Percentiles rank a stretch among this genome's conserved stretches.
Conservation (phyloP, 2,888 invertebrate genomes). For the Prionchulus punctatus region DNA sequence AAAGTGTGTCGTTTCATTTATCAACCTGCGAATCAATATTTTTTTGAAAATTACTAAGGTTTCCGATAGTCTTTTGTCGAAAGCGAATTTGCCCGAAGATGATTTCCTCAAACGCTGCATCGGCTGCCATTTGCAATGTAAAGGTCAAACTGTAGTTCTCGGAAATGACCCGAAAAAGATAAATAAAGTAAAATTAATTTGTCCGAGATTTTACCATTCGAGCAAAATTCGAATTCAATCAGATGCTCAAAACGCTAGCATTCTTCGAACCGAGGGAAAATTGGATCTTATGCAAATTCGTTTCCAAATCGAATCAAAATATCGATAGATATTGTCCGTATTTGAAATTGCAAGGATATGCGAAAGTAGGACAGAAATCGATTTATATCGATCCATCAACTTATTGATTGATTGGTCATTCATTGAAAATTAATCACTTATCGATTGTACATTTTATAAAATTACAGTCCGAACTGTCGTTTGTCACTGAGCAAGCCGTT, state of each 20-base stretch:
- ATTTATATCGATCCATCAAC: no score
- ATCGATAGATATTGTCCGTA: slow-evolving; percentile 23
- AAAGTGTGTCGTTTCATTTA: no score
- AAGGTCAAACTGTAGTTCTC: slow-evolving; percentile 22
- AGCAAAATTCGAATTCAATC: neutral
- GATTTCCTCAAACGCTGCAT: slow-evolving; percentile 17
- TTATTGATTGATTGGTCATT: no score
- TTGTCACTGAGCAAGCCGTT: slow-evolving; percentile 14
- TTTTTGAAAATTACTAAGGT: slow-evolving; percentile 6
- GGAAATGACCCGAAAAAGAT: slow-evolving; percentile 20
- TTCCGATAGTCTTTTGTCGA: slow-evolving; percentile 11
- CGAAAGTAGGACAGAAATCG: no score
- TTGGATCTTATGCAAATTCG: slow-evolving; percentile 19
- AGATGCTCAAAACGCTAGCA: slow-evolving; percentile 21
- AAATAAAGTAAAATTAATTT: slow-evolving; percentile 13
- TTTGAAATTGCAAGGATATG: slow-evolving; percentile 21
- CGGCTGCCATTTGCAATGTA: slow-evolving; percentile 21
- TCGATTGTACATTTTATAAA: no score
- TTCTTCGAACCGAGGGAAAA: slow-evolving; percentile 20
- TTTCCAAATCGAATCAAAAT: slow-evolving; percentile 14
- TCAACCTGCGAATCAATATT: no score
- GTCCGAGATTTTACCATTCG: neutral
- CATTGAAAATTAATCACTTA: no score
- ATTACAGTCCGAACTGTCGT: slow-evolving; percentile 17
- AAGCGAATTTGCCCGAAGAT: slow-evolving; percentile 7